A percentile compares a stretch with the other conserved stretches of the same genome.
These are phyloP conservation scores for Donacobius atricapilla DNA, from an alignment of 2,113 vertebrate species.

Conservation along the genomic window DNA sequence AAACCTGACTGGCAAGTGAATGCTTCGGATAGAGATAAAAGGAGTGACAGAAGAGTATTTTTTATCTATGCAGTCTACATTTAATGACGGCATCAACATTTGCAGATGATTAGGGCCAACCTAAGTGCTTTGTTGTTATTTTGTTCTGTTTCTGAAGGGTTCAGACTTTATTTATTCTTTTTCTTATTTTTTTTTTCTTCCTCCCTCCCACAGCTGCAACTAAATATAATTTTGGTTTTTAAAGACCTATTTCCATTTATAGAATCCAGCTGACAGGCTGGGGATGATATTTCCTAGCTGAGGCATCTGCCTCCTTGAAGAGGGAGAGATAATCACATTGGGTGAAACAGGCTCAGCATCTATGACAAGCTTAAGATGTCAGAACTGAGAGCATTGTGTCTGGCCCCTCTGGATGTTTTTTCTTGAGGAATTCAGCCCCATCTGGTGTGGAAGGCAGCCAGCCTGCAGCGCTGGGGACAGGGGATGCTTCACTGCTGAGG, in stretches of 20 bases:
- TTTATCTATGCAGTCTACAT: not conserved
- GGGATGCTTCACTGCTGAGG: not conserved
- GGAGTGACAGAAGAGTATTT: constrained; percentile 1
- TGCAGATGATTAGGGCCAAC: not conserved
- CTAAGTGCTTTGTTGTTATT: not conserved
- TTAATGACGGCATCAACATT: not conserved
- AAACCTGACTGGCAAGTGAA: constrained; percentile 1
- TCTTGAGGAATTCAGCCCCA: not conserved
- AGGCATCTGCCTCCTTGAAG: constrained; percentile 49
- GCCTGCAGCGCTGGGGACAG: not conserved
- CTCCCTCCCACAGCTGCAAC: not conserved
- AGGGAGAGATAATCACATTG: constrained; percentile 19
- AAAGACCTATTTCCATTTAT: constrained; percentile 41
- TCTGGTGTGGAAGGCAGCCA: not conserved
- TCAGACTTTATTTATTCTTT: not conserved
- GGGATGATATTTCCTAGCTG: constrained; percentile 12
- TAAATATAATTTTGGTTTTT: constrained; percentile 44
- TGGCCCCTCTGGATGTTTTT: not conserved
- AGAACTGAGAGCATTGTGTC: not conserved
- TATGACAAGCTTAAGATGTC: constrained; percentile 24
- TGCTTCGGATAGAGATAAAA: constrained; percentile 35
- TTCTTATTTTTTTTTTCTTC: not conserved
- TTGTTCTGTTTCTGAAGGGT: not conserved
- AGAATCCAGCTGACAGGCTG: constrained; percentile 54
- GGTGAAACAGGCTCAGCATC: constrained; percentile 11